Base-by-base conservation (phyloP, 2,797 vertebrate species). In the Cyprinodon diabolis region DNA sequence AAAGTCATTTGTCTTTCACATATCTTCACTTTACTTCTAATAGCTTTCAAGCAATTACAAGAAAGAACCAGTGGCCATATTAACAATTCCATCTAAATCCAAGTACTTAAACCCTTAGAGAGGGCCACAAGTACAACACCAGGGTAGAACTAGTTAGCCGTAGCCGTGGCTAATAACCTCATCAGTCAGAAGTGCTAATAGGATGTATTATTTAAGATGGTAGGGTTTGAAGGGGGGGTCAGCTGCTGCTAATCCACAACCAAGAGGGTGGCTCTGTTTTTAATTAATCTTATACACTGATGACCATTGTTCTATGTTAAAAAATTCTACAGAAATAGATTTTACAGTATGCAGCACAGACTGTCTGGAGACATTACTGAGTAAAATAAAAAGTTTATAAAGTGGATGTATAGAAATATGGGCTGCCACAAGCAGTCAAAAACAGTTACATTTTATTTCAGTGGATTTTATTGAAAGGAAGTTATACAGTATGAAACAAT, bases 111-210 rank as follows among this genome's bases (percentile, higher is more conserved):
- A 78, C 75, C 86, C 78, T 88, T 12, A 1, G 78, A 89, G 86
- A 89, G 84, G 68, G 77, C 74, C 54, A 23, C 82, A 68, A 75
- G 78, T 48, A 71, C 88, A 75, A 81, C 69, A 76, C 81, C 79
- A 82, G 84, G 85, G 82, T 88, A 89, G 49, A 72, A 75, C 89
- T 89, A 86, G 83, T 89, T 90, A 91, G 77, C 87, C 87, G 82
- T 89, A 75, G 83, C 70, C 15, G n/a, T 54, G 73, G 78, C 87
- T 91, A 90, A 92, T 93, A 88, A 88, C 82, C 91, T 93, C 92
- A 91, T 93, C 91, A 92, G 87, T 92, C 88, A 91, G 80, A 78
- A 78, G 81, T 77, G 86, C 81, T 92, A 92, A 93, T 91, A 90
- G 90, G 89, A 90, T 89, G 86, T 89, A 84, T 89, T 90, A 85